These are phyloP conservation scores for Leucoraja ocellata DNA, from an alignment of 2,797 vertebrate genomes.

Conservation along the genomic window DNA sequence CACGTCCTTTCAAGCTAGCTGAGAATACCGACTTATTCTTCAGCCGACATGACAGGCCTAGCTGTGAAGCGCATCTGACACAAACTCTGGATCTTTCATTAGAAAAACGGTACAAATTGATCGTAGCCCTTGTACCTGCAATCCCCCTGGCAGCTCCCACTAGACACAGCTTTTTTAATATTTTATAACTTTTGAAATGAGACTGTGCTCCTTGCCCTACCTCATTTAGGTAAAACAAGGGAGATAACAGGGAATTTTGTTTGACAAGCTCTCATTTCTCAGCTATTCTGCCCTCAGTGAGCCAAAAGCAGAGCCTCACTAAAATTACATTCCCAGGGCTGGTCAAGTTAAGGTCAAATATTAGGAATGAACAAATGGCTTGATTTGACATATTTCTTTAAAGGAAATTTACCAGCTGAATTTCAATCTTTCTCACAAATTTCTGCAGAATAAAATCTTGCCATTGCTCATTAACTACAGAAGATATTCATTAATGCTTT, in stretches of 20 bases:
- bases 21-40: slow-evolving; percentile 12
- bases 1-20: slow-evolving; percentile 1
- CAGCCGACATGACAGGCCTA: background rate
- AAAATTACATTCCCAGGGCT: slow-evolving; percentile 81
- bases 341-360: slow-evolving; percentile 65
- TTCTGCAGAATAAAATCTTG: background rate
- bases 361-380: slow-evolving; percentile 41
- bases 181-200: slow-evolving; percentile 27
- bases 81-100: slow-evolving; percentile 36
- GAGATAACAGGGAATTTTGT: slow-evolving; percentile 37
- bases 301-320: slow-evolving; percentile 66
- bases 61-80: slow-evolving; percentile 32
- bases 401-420: slow-evolving; percentile 66
- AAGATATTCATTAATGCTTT: background rate
- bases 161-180: slow-evolving; percentile 22
- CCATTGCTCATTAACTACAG: background rate
- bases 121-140: slow-evolving; percentile 39
- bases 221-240: slow-evolving; percentile 39
- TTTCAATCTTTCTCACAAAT: slow-evolving; percentile 73
- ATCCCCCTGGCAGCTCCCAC: slow-evolving; percentile 41
- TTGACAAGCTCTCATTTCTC: slow-evolving; percentile 39
- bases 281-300: slow-evolving; percentile 57
- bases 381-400: slow-evolving; percentile 28
- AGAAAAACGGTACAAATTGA: slow-evolving; percentile 38
- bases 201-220: slow-evolving; percentile 35